Base-by-base conservation (phyloP, 2,113 vertebrate genomes). In the Epinephelus fuscoguttatus region DNA sequence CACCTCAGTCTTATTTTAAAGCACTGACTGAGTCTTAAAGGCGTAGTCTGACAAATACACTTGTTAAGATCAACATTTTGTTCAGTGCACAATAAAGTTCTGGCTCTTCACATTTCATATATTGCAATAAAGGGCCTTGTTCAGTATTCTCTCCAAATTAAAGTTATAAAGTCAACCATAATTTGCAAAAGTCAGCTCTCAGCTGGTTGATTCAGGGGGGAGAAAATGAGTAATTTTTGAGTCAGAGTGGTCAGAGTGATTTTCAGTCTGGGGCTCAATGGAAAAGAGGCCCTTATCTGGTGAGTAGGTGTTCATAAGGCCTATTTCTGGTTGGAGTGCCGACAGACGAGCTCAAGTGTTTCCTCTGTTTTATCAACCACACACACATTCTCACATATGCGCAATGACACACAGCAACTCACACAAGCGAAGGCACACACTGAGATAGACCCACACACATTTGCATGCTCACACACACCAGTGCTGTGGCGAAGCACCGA, bases 241-340 rank as follows among this genome's bases (percentile, higher is more conserved):
- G 78, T 89, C 92, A 91, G 75, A 80, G 78, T 55, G 73, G 79
- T 79, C 84, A 80, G 62, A 78, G 67, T 84, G 75, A 94, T 84
- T 86, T 86, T 90, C 81, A 92, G 89, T 92, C 90, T 91, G 87
- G 70, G 85, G 74, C 62, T 93, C 67, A 90, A 80, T 88, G 88
- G 84, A 92, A 92, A 90, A 80, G 88, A 90, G 81, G 50, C 88
- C 88, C 87, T 91, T 86, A 87, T 93, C 87, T 89, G 76, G 81
- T 91, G 89, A 91, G 87, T 90, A 89, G 89, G 89, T 92, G 91
- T 92, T 94, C 87, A 89, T 91, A 81, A 79, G 85, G 55, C 75
- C 91, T 93, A 93, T 94, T 93, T 93, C 89, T 92, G 91, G 81
- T 68, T 63, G 21, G 62, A 92, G 91, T 88, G 91, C 77, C 67